Evolutionary conservation across 2,113 vertebrate species (phyloP).

Genomic region (Cochlearius cochlearius): DNA sequence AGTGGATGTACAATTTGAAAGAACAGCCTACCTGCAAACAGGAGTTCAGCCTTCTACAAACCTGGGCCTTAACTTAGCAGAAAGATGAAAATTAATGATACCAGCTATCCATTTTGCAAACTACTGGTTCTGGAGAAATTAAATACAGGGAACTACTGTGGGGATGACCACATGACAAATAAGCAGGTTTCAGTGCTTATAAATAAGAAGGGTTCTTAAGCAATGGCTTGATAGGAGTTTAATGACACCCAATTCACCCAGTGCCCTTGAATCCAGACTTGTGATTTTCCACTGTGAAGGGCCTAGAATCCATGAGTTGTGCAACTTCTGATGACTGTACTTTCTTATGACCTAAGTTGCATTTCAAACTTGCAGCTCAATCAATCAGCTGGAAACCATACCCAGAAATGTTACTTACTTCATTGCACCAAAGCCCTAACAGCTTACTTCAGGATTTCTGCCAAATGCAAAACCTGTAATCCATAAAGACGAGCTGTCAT

Average conservation of each 20-base stretch:
- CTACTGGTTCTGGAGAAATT: not conserved
- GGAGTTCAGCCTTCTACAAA: not conserved
- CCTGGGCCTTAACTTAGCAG: not conserved
- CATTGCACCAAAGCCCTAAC: not conserved
- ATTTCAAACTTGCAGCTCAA: not conserved
- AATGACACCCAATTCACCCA: not conserved
- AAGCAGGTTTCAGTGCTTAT: not conserved
- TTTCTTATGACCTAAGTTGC: not conserved
- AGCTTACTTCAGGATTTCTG: not conserved
- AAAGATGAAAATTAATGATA: not conserved
- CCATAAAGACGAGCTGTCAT: not conserved
- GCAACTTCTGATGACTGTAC: not conserved
- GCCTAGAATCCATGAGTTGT: not conserved
- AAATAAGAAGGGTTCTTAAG: not conserved
- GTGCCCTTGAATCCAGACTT: not conserved
- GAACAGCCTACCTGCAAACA: not conserved
- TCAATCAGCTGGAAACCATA: not conserved
- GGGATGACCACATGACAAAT: not conserved
- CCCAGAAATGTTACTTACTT: not conserved
- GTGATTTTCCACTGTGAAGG: not conserved
- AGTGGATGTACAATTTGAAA: not conserved
- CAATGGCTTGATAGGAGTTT: not conserved
- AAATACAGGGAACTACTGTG: not conserved
- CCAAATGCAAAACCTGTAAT: not conserved
- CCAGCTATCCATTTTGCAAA: not conserved